Evolutionary conservation across 2,113 vertebrate genomes (phyloP).

Genomic region (Bostrychus sinensis): DNA sequence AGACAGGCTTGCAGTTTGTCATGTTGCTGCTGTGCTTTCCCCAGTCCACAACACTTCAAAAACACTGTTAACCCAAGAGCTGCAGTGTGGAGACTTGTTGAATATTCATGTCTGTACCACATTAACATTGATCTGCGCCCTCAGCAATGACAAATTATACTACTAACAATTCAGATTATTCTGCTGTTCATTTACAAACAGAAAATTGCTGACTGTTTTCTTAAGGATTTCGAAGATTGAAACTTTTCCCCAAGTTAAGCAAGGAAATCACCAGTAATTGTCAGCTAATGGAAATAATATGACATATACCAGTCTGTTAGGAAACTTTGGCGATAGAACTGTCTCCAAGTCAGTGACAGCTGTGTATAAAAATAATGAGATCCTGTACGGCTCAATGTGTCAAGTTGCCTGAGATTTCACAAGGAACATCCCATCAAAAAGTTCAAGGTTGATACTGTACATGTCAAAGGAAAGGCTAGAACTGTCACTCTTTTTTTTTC

Average conservation of each 20-base stretch:
- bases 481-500: no score
- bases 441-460: not conserved
- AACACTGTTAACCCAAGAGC: not conserved
- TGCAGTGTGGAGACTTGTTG: not conserved
- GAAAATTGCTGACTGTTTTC: not conserved
- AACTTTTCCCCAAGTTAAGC: not conserved
- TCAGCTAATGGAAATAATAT: not conserved
- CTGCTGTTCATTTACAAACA: not conserved
- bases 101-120: not conserved
- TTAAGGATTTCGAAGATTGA: not conserved
- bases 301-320: not conserved
- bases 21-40: not conserved
- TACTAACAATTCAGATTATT: not conserved
- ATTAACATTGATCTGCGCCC: not conserved
- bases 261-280: not conserved
- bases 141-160: not conserved
- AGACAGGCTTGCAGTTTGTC: constrained; percentile 9
- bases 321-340: not conserved
- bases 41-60: not conserved
- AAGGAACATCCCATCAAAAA: not conserved
- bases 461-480: not conserved
- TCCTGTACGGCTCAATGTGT: not conserved
- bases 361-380: constrained; percentile 8
- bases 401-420: not conserved
- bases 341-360: not conserved